Conservation (phyloP, 1,140 invertebrate genomes). For the Pseudobourletiella spinata region DNA sequence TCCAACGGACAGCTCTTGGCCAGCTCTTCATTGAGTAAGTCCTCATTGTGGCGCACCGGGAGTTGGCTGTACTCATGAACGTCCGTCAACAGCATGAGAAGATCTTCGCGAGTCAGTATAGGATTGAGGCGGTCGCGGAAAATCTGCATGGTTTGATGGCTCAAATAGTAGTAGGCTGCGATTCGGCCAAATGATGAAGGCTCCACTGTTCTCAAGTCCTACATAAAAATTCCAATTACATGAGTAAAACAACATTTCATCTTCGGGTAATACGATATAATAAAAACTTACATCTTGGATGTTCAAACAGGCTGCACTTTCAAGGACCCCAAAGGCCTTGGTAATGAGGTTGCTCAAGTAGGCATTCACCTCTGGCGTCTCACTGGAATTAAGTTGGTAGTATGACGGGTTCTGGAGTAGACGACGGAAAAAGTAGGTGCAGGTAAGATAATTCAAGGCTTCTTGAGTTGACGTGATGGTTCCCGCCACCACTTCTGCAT, state of each 20-base stretch:
- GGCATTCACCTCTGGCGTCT: conserved; percentile 61
- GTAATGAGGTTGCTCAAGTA: conserved; percentile 70
- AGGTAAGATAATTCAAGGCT: conserved; percentile 92
- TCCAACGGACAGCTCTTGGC: conserved; percentile 64
- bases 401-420: conserved; percentile 88
- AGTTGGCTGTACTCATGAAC: conserved; percentile 86
- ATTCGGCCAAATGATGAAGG: conserved; percentile 86
- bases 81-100: conserved; percentile 71
- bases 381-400: conserved; percentile 72
- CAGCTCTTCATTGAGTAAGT: conserved; percentile 82
- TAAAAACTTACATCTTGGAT: conserved; percentile 45
- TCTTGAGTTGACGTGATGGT: conserved; percentile 89
- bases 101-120: conserved; percentile 58
- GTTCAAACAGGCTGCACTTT: conserved; percentile 64
- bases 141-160: conserved; percentile 78
- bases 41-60: conserved; percentile 97
- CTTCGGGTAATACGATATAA: neutral
- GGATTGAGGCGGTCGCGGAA: conserved; percentile 61
- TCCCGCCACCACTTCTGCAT: conserved; percentile 84
- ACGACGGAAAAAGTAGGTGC: conserved; percentile 95
- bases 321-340: conserved; percentile 59
- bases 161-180: conserved; percentile 95
- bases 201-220: conserved; percentile 60
- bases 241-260: too few relatives aligned
- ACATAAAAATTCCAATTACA: conserved; percentile 1